These are phyloP conservation scores for Aphaenogaster floridana DNA, from an alignment of 1,140 invertebrate species.

Conservation along the genomic window DNA sequence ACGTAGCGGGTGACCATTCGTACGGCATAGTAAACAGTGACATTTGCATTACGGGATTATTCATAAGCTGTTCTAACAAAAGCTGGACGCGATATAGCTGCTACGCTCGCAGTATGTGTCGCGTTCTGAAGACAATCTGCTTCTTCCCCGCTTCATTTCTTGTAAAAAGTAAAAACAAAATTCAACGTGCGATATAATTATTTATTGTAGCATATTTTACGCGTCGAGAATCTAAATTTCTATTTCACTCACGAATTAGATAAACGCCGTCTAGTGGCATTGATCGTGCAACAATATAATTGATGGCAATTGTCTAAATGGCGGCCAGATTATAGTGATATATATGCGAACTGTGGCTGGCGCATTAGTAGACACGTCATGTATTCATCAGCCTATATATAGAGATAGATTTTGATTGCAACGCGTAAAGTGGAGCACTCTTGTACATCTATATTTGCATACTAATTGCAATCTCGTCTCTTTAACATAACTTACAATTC, in stretches of 20 bases:
- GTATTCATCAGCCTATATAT: conserved; percentile 44
- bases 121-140: neutral
- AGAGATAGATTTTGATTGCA: conserved; percentile 48
- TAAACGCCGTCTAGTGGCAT: conserved; percentile 16
- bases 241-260: neutral
- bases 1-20: conserved; percentile 12
- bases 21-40: conserved; percentile 33
- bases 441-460: conserved; percentile 54
- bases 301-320: conserved; percentile 49
- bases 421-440: conserved; percentile 39
- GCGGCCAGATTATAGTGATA: conserved; percentile 47
- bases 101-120: neutral
- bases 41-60: conserved; percentile 40
- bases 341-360: neutral
- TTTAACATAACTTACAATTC: conserved; percentile 1
- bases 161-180: conserved; percentile 4
- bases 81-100: neutral
- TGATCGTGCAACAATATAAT: conserved; percentile 51
- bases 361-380: conserved; percentile 45
- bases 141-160: neutral
- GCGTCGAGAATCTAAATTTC: neutral
- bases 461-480: conserved; percentile 44
- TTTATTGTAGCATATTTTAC: neutral
- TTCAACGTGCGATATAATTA: neutral
- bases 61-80: conserved; percentile 52